Percentiles rank a stretch among this genome's conserved stretches.
These are phyloP conservation scores for Archegozetes longisetosus DNA, from an alignment of 1,140 invertebrate genomes.

Conservation along the genomic window DNA sequence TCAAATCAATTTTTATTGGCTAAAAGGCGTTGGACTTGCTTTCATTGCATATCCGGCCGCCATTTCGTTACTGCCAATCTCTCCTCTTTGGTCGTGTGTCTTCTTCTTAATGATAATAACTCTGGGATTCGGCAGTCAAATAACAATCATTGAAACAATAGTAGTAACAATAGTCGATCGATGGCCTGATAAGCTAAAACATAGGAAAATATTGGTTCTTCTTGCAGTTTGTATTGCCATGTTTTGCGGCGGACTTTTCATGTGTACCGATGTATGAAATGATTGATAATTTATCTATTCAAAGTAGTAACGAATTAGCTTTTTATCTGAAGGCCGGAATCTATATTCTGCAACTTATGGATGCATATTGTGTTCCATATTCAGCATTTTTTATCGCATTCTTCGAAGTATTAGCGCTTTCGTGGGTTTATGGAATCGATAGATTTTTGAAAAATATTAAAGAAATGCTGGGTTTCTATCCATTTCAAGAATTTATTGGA, in stretches of 20 bases:
- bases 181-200: slow-evolving; percentile 69
- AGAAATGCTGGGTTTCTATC: slow-evolving; percentile 44
- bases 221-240: slow-evolving; percentile 75
- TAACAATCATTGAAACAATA: slow-evolving; percentile 95
- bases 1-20: too few species aligned
- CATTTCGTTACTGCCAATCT: slow-evolving; percentile 83
- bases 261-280: slow-evolving; percentile 63
- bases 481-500: slow-evolving; percentile 46
- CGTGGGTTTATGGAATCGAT: slow-evolving; percentile 31
- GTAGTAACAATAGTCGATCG: slow-evolving; percentile 91
- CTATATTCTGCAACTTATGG: slow-evolving; percentile 96
- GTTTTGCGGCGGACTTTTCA: slow-evolving; percentile 74
- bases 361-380: slow-evolving; percentile 93
- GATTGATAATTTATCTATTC: background rate
- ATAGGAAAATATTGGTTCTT: slow-evolving; percentile 80
- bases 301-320: background rate
- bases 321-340: slow-evolving; percentile 72
- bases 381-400: slow-evolving; percentile 59
- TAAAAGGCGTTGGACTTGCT: too few species aligned
- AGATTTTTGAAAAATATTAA: slow-evolving; percentile 52
- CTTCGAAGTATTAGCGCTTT: slow-evolving; percentile 29
- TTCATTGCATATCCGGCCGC: slow-evolving; percentile 96
- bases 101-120: slow-evolving; percentile 98
- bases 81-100: slow-evolving; percentile 88
- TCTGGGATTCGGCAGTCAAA: slow-evolving; percentile 80